Base-by-base conservation (phyloP, 1,140 invertebrate genomes). In the Charaxes varanes region DNA sequence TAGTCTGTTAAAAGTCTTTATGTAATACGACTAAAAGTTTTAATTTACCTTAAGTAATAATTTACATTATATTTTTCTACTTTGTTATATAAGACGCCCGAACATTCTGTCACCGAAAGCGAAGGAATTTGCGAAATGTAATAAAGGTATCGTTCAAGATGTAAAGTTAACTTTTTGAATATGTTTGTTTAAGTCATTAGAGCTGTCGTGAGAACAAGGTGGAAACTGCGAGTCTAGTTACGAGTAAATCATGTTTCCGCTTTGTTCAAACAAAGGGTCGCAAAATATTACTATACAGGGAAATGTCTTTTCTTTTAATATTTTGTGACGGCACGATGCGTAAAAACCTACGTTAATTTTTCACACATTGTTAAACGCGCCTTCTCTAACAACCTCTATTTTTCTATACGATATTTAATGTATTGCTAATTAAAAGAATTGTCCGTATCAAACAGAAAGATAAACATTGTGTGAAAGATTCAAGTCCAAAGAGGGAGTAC, bases 401-500 rank as follows among this genome's bases (percentile, higher is more conserved):
- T 10, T 15, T 28, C 7, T 14, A 6, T 5, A 1, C 16, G 3
- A 7, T 16, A 5, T 14, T 15, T 28, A 15, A 6, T 6, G n/a
- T 12, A 6, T 18, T 17, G n/a, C 2, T 24, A 22, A 10, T 35
- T 23, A 22, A 24, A 15, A 13, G 3, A 10, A 8, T 6, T 6
- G 24, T 33, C 36, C 8, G 11, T 35, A 41, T 18, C 32, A 31
- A 38, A 23, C 11, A 10, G 6, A n/a, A 13, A 2, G 14, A 2
- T 14, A 45, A 55, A 67, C 55, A 53, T 57, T 67, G 56, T 63
- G 62, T 59, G 65, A 61, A 62, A 64, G 41, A 63, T 73, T 55
- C 31, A 61, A 46, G 54, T 62, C 35, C 57, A 58, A 69, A 62
- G 44, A 50, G 66, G 73, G 74, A 68, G 63, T 74, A 68, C 44